Evolutionary conservation across 1,140 invertebrate genomes (phyloP), one percentile per base, ranked within the genome.

Genomic region (Dendroctonus valens): DNA sequence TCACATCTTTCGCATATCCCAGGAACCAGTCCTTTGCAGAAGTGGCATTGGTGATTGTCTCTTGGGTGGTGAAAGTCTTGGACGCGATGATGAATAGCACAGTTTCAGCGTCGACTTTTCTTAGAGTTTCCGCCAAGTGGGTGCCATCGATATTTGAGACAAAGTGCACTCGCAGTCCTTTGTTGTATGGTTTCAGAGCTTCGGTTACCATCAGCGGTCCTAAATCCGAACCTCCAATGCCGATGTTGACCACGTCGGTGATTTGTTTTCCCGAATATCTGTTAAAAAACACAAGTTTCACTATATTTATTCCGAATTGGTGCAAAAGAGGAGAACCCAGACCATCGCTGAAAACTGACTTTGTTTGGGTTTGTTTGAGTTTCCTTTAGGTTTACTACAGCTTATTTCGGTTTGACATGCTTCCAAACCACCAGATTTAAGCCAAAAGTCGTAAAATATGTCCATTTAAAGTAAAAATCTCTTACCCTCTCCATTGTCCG

Each of bases 101-200:
- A 0, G 96, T 97, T 79, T 99, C 96, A 5, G 96, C 90, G 79
- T 92, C 87, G 5, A 99, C 78, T 75, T 90, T 90, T 75, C 96
- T 96, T 51, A 99, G 81, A 9, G 92, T 92, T 81, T 98, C 94
- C 5, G 93, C 94, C 72, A 99, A 82, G 79, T 99, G 98, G 12
- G 97, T 99, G 38, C 98, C 98, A 85, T 99, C 98, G 76, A 99
- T 96, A 77, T 99, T 99, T 2, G 97, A 99, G 0, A 99, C 94
- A 82, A 99, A 99, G 79, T 99, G 96, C 41, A 96, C 89, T 78
- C 89, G 89, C 9, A 96, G 89, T 8, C 96, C 94, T 75, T 90
- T 85, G 69, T 87, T 86, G 78, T 92, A 99, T 8, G 93, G 90
- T 75, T 97, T 96, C 37, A 99, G 82, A 5, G 97, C 96, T 83